Percentiles rank a stretch among this genome's conserved stretches.
phyloP scores from a whole-genome alignment of 37 sponge, comb jelly and placozoan genomes.

The Hexactinellida sp. region DNA sequence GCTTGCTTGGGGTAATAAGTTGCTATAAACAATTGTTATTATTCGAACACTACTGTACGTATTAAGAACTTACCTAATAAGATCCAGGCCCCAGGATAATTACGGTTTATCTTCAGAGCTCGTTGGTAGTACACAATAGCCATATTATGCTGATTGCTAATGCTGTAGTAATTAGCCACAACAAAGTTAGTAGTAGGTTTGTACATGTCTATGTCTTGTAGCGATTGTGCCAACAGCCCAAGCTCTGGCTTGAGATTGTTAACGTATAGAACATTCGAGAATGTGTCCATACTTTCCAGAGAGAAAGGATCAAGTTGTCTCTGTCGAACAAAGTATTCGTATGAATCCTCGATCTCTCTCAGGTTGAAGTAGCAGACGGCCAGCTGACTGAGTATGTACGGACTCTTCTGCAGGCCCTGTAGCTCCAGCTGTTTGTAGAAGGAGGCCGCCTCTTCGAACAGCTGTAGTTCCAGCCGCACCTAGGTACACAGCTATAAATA shows the following conservation, averaged over 20 bases:
- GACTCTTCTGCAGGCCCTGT: neutral
- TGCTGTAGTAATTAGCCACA: conserved; percentile 37
- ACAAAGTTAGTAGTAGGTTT: conserved; percentile 6
- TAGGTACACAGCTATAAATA: neutral
- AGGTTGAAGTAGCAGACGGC: conserved; percentile 2
- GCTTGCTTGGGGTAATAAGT: no score
- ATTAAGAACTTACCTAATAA: conserved; percentile 22
- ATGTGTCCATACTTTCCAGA: conserved; percentile 34
- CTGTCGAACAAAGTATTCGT: neutral
- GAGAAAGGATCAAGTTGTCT: conserved; percentile 22
- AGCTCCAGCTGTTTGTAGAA: conserved; percentile 6
- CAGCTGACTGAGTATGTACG: neutral
- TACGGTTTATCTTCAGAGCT: conserved; percentile 22
- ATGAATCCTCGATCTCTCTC: neutral
- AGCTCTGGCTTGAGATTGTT: conserved; percentile 13
- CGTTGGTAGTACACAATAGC: conserved; percentile 36
- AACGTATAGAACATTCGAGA: conserved; percentile 41
- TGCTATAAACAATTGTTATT: no score
- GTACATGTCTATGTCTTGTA: neutral
- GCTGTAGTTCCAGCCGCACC: neutral
- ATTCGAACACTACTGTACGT: no score
- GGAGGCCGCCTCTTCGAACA: neutral
- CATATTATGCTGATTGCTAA: conserved; percentile 33
- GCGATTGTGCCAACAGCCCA: neutral
- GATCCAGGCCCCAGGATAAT: conserved; percentile 34